These are phyloP conservation scores for Dynastes grantii DNA, from an alignment of 2,888 invertebrate genomes.

Conservation along the genomic window DNA sequence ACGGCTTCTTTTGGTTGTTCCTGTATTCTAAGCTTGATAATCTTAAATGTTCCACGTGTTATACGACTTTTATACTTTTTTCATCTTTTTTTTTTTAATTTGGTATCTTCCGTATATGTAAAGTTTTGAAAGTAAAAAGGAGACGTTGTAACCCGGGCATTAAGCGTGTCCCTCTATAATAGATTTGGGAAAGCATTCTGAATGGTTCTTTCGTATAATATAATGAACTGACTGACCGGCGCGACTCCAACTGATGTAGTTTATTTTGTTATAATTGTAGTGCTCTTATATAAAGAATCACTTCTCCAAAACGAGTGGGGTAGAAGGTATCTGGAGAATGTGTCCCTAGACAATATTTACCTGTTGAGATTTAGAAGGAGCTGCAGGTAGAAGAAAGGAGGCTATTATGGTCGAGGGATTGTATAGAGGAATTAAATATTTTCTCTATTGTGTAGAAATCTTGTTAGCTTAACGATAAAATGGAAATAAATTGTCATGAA, in stretches of 20 bases:
- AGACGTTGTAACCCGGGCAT: background rate
- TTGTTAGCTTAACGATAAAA: background rate
- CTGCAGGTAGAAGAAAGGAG: background rate
- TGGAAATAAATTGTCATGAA: too few species aligned
- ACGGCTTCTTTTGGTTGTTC: background rate
- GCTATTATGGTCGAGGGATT: background rate
- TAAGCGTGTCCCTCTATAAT: background rate
- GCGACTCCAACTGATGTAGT: background rate
- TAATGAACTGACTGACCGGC: conserved; percentile 2
- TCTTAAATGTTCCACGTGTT: background rate
- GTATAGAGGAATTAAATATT: background rate
- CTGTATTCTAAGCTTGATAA: conserved; percentile 1
- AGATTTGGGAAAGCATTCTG: background rate
- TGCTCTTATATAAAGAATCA: conserved; percentile 1
- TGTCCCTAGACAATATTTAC: background rate
- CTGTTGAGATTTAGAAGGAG: too few species aligned
- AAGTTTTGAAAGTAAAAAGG: background rate
- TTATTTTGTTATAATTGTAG: conserved; percentile 12
- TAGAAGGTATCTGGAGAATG: conserved; percentile 1
- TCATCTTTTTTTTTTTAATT: background rate
- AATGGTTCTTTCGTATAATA: background rate
- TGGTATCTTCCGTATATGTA: background rate
- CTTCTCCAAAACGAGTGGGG: background rate
- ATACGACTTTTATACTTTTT: background rate
- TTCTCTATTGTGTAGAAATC: conserved; percentile 2